Evolutionary conservation across 2,888 invertebrate genomes (phyloP), one percentile per base, ranked within the genome.

Genomic region (Tryphoninae sp.): DNA sequence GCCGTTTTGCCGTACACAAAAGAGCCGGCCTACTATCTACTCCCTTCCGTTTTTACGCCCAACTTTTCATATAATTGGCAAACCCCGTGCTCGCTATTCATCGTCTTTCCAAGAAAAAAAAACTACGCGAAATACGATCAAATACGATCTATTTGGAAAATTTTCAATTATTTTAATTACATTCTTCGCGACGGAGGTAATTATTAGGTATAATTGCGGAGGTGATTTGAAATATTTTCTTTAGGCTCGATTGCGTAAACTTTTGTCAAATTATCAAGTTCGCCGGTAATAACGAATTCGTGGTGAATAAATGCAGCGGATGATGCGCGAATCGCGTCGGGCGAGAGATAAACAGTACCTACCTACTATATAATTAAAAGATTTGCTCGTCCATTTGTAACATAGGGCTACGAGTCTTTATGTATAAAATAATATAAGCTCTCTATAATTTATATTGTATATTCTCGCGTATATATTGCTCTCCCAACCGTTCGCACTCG

Each of bases 381-480:
- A 42, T 23, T 69, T 69, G 23, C 42, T 22, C 9, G 22, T 58
- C 19, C 19, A 58, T 33, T 40, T 40, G 53, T 13, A n/a, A 16
- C n/a, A 53, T 26, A 33, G 11, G 61, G 9, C 13, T 26, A 11
- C 45, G 19, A 2, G 6, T 55, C 16, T 16, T n/a, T 61, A 33
- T 11, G 16, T 67, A 73, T 26, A 55, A 42, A 73, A 67, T 73
- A 67, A 73, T 73, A 65, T 59, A 53, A 19, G 16, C 51, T 42
- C 53, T 53, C 40, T 53, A 73, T 67, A 73, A 78, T 78, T 73
- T 26, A 49, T 53, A 61, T 61, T 73, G 67, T 42, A 42, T n/a
- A 77, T 75, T 75, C 58, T 61, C 68, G 58, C 49, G 22, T 53
- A 11, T 68, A n/a, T 45, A 26, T 40, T 53, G 45, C 67, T 42